Conservation (phyloP, 2,888 invertebrate species). For the Nomada lathburiana region DNA sequence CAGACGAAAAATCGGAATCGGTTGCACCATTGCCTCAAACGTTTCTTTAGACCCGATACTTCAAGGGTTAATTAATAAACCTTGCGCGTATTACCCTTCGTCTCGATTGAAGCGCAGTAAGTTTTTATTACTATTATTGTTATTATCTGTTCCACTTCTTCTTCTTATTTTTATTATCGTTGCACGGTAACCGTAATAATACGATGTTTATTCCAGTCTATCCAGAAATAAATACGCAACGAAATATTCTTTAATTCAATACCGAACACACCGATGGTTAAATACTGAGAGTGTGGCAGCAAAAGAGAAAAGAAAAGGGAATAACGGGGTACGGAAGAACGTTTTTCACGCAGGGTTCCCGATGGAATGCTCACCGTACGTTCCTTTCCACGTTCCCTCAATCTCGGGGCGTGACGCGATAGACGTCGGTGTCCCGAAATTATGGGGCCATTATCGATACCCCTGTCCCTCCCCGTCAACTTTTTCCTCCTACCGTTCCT, state of each 20-base stretch:
- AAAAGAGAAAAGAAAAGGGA: too few relatives aligned
- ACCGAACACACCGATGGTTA: too few relatives aligned
- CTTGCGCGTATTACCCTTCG: not conserved
- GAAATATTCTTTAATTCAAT: too few relatives aligned
- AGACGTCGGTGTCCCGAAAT: constrained; percentile 61
- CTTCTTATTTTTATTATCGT: too few relatives aligned
- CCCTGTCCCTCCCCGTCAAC: constrained; percentile 11
- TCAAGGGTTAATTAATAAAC: not conserved
- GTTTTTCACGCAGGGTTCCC: constrained; percentile 84
- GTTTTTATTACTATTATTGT: not conserved
- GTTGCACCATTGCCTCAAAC: not conserved
- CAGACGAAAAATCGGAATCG: not conserved
- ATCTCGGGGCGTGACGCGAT: constrained; percentile 56
- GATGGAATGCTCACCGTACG: constrained; percentile 83
- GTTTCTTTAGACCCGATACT: not conserved
- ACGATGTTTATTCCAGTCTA: too few relatives aligned
- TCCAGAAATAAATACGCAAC: too few relatives aligned
- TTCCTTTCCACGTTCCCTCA: constrained; percentile 11
- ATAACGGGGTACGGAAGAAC: too few relatives aligned
- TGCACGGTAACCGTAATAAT: too few relatives aligned
- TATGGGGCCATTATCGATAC: constrained; percentile 68
- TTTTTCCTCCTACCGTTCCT: constrained; percentile 1
- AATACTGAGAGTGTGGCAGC: too few relatives aligned
- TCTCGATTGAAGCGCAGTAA: too few relatives aligned
- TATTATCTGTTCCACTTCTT: not conserved